Evolutionary conservation across 2,888 invertebrate genomes (phyloP).

Genomic region (Clitarchus hookeri): DNA sequence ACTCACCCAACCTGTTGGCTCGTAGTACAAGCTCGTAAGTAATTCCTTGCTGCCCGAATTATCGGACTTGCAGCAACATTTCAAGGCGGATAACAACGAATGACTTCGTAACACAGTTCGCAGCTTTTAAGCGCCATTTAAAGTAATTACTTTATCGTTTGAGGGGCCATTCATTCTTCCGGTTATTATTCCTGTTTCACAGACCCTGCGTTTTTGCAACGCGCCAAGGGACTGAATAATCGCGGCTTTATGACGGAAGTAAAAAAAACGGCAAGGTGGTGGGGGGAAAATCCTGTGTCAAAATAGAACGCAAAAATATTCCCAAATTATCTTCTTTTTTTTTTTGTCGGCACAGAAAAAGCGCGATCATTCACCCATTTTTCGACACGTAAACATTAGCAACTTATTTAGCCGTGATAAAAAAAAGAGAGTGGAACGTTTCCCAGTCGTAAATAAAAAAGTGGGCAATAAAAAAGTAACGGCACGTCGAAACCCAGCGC

Average conservation of each 20-base stretch:
- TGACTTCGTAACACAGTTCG: background rate
- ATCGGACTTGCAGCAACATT: no score
- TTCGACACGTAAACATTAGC: slow-evolving; percentile 14
- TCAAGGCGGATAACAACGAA: background rate
- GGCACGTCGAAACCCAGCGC: background rate
- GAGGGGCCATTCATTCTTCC: background rate
- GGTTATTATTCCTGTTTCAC: background rate
- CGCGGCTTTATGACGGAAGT: background rate
- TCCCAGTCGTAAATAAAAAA: slow-evolving; percentile 5
- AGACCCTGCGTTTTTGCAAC: background rate
- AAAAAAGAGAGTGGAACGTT: background rate
- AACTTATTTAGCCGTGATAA: slow-evolving; percentile 6
- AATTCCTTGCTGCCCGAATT: no score
- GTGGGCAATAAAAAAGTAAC: background rate
- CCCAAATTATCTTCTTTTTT: background rate
- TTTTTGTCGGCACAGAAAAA: background rate
- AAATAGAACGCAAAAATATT: slow-evolving; percentile 2
- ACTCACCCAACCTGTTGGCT: no score
- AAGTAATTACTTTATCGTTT: background rate
- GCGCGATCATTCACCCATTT: slow-evolving; percentile 6
- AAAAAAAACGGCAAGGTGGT: background rate
- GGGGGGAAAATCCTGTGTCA: background rate
- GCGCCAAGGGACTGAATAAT: background rate
- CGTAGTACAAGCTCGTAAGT: no score
- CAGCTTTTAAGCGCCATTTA: background rate